phyloP scores from a whole-genome alignment of 2,113 vertebrate species.

The Etheostoma spectabile region DNA sequence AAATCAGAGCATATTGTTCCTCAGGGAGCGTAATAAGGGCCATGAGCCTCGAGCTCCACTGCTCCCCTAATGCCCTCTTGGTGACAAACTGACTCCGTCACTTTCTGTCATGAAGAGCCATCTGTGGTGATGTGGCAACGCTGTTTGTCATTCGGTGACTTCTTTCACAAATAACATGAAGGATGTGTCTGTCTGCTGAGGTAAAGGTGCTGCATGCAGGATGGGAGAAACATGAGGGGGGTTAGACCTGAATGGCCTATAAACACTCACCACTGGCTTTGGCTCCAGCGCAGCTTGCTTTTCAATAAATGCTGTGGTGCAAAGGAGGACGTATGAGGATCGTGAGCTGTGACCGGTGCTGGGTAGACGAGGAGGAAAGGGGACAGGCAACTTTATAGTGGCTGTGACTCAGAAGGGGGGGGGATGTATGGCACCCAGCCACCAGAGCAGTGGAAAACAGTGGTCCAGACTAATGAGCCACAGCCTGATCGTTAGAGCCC shows the following conservation, averaged over 20 bases:
- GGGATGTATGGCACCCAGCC: constrained; percentile 81
- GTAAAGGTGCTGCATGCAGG: constrained; percentile 48
- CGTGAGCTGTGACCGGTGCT: constrained; percentile 67
- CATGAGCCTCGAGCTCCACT: constrained; percentile 49
- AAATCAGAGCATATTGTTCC: constrained; percentile 84
- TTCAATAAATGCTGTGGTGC: constrained; percentile 75
- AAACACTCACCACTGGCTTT: constrained; percentile 46
- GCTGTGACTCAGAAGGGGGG: constrained; percentile 63
- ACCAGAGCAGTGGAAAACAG: constrained; percentile 82
- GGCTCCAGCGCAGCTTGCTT: constrained; percentile 49
- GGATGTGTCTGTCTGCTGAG: constrained; percentile 35
- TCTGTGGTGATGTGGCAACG: constrained; percentile 33
- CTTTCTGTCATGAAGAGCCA: constrained; percentile 38
- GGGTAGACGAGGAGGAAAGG: constrained; percentile 55
- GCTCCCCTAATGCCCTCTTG: constrained; percentile 45
- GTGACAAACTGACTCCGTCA: constrained; percentile 59
- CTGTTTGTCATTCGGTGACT: constrained; percentile 50
- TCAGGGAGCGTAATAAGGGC: constrained; percentile 62
- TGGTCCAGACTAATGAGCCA: constrained; percentile 86
- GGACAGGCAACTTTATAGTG: constrained; percentile 75
- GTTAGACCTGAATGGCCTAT: constrained; percentile 28
- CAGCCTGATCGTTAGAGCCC: constrained; percentile 83
- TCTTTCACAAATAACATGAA: constrained; percentile 45
- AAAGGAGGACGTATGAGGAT: constrained; percentile 81
- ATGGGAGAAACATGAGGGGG: constrained; percentile 8